Conservation (phyloP, 92 coral and sea anemone species). For the Zoanthus solanderi region DNA sequence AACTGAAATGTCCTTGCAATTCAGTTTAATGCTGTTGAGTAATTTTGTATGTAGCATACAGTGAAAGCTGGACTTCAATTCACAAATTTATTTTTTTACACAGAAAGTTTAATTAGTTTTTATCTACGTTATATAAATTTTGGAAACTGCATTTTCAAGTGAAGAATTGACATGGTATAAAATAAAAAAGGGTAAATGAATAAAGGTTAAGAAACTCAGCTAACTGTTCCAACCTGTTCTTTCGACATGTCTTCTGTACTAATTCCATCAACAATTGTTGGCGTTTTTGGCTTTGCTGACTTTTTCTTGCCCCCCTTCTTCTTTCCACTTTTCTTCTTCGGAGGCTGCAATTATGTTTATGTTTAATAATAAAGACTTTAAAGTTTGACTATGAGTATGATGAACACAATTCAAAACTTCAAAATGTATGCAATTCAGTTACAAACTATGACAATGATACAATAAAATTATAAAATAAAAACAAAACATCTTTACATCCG, state of each 20-base stretch:
- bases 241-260: slow-evolving; percentile 98
- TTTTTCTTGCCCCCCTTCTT: slow-evolving; percentile 90
- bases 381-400: background rate
- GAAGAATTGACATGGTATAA: no score
- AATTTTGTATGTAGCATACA: no score
- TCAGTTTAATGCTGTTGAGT: no score
- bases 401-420: background rate
- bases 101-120: no score
- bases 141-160: no score
- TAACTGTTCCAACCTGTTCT: slow-evolving; percentile 74
- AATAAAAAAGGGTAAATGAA: background rate
- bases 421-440: no score
- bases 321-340: slow-evolving; percentile 90
- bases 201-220: background rate
- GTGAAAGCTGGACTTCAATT: no score
- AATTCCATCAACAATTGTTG: slow-evolving; percentile 97
- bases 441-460: no score
- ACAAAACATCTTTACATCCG: background rate
- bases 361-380: background rate
- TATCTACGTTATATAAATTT: no score
- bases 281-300: slow-evolving; percentile 97
- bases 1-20: no score
- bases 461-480: background rate
- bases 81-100: no score
- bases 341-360: slow-evolving; percentile 70